These are phyloP conservation scores for Epizoanthus illoricatus DNA, from an alignment of 92 coral and sea anemone genomes.

Conservation along the genomic window DNA sequence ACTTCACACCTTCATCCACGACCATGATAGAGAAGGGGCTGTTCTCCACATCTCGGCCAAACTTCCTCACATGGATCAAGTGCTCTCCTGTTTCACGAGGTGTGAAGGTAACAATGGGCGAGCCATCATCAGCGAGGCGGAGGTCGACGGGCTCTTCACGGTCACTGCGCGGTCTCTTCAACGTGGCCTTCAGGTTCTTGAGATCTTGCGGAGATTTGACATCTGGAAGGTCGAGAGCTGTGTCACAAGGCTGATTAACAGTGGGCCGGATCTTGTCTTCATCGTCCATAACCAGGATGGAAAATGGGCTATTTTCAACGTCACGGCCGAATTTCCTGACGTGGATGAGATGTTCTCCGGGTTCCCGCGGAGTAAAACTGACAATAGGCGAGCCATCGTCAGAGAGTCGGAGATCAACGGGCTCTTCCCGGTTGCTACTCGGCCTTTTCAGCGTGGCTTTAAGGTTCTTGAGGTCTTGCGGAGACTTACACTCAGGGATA, in stretches of 20 bases:
- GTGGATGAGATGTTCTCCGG: constrained; percentile 44
- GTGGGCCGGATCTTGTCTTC: constrained; percentile 36
- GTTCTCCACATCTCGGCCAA: constrained; percentile 5
- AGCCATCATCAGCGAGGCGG: constrained; percentile 37
- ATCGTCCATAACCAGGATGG: constrained; percentile 33
- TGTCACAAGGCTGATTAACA: constrained; percentile 65
- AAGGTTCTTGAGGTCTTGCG: constrained; percentile 69
- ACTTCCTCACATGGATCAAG: constrained; percentile 20
- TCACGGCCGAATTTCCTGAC: constrained; percentile 37
- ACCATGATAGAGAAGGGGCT: constrained; percentile 46
- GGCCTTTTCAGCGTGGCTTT: constrained; percentile 54
- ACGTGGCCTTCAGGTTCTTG: constrained; percentile 44
- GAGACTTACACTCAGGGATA: constrained; percentile 66
- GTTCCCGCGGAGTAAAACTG: constrained; percentile 34
- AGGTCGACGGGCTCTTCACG: constrained; percentile 44
- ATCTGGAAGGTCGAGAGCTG: constrained; percentile 39
- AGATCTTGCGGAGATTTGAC: constrained; percentile 37
- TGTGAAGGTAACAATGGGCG: constrained; percentile 46
- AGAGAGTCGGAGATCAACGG: constrained; percentile 42
- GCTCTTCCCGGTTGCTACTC: constrained; percentile 49
- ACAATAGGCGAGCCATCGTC: constrained; percentile 46
- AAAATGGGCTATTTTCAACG: constrained; percentile 41
- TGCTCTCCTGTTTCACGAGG: constrained; percentile 47
- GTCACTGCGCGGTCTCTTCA: constrained; percentile 43
- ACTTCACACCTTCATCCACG: constrained; percentile 26